Conservation (phyloP, 2,888 invertebrate genomes). For the Torymus auratus region DNA sequence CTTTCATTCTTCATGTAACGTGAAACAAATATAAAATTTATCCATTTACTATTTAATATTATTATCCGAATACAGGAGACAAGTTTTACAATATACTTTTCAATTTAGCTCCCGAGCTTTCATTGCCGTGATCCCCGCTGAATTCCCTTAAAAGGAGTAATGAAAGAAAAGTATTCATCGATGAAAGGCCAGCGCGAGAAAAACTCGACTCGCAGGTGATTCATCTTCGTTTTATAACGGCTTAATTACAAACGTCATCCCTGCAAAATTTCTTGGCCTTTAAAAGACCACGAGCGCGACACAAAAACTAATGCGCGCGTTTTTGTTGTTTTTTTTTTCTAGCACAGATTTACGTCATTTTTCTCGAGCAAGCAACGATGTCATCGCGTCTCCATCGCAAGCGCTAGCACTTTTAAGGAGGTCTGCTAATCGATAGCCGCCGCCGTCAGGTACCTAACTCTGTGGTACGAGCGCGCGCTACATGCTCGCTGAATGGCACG, state of each 20-base stretch:
- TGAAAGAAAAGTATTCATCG: slow-evolving; percentile 1
- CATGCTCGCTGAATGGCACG: slow-evolving; percentile 3
- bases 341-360: slow-evolving; percentile 2
- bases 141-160: no score
- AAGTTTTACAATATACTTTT: no score
- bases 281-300: neutral
- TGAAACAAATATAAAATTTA: no score
- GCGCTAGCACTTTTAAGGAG: slow-evolving; percentile 11
- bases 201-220: neutral
- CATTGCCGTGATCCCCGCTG: no score
- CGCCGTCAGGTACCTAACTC: neutral
- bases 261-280: slow-evolving; percentile 13
- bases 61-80: no score
- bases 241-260: slow-evolving; percentile 32
- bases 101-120: no score
- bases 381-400: neutral
- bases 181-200: neutral
- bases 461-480: neutral
- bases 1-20: no score
- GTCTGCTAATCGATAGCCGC: slow-evolving; percentile 6
- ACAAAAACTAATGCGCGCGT: no score
- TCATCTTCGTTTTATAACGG: slow-evolving; percentile 9
- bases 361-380: neutral
- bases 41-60: no score
- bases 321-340: no score